Conservation (phyloP, 2,113 vertebrate genomes). For the Cercopithecus mona region DNA sequence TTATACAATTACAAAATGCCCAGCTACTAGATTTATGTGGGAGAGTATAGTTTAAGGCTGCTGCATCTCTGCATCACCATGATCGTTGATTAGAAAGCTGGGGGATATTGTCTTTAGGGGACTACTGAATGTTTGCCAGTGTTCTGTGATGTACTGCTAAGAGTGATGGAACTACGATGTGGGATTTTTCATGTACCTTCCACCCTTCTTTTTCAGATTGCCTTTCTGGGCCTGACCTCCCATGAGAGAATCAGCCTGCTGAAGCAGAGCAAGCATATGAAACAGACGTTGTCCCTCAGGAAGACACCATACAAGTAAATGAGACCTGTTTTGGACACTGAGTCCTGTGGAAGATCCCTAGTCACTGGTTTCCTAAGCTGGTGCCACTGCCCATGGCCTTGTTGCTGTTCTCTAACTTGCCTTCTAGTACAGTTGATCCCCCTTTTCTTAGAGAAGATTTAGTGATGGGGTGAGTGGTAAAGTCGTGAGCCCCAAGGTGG, state of each 20-base stretch:
- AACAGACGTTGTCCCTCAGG: slow-evolving; percentile 88
- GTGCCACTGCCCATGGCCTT: background rate
- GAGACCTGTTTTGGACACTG: background rate
- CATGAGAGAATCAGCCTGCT: slow-evolving; percentile 90
- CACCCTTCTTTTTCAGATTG: slow-evolving; percentile 84
- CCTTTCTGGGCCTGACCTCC: slow-evolving; percentile 92
- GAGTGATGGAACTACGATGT: background rate
- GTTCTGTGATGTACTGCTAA: background rate
- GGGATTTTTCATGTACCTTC: background rate
- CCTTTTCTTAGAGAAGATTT: slow-evolving; percentile 21
- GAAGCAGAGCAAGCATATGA: slow-evolving; percentile 86
- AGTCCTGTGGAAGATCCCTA: background rate
- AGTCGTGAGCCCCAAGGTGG: background rate
- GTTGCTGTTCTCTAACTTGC: background rate
- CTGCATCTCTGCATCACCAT: background rate
- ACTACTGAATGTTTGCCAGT: background rate
- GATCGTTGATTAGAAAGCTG: background rate
- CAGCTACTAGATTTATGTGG: background rate
- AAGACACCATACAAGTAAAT: slow-evolving; percentile 97
- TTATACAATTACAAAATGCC: background rate
- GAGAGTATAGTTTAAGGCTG: background rate
- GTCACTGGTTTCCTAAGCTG: background rate
- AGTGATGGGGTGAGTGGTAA: background rate
- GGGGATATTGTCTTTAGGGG: background rate
- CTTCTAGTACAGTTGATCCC: background rate